These are phyloP conservation scores for Caenorhabditis sp. DNA, from an alignment of 2,888 invertebrate genomes.

Conservation along the genomic window DNA sequence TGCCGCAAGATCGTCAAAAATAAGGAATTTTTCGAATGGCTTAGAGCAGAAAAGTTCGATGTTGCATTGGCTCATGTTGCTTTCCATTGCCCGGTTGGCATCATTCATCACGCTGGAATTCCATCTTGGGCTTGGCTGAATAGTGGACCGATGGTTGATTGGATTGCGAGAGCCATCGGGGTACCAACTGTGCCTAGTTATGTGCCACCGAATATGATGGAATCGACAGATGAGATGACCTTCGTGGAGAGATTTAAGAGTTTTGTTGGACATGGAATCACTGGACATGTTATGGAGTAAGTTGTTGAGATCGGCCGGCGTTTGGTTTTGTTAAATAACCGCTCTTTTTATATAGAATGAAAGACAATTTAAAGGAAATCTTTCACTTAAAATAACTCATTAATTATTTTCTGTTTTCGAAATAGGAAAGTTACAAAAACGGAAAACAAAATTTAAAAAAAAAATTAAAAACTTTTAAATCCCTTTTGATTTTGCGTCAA, in stretches of 20 bases:
- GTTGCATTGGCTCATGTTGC: conserved; percentile 61
- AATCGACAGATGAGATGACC: conserved; percentile 53
- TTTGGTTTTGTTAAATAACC: too few relatives aligned
- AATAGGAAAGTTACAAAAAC: too few relatives aligned
- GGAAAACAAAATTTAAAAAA: too few relatives aligned
- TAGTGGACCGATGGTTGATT: conserved; percentile 57
- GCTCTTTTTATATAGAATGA: too few relatives aligned
- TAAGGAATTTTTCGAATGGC: conserved; percentile 44
- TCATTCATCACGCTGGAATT: conserved; percentile 58
- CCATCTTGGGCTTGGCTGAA: conserved; percentile 65
- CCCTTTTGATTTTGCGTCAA: too few relatives aligned
- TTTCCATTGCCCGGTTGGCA: conserved; percentile 59
- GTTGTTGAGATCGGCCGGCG: too few relatives aligned
- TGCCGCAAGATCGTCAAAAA: conserved; percentile 27
- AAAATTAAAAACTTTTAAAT: too few relatives aligned
- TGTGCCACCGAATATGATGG: conserved; percentile 55
- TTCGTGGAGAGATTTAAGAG: conserved; percentile 55
- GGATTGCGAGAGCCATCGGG: conserved; percentile 52
- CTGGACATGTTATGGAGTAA: background rate
- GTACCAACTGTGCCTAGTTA: conserved; percentile 59
- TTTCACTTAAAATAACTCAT: too few relatives aligned
- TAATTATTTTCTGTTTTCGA: too few relatives aligned
- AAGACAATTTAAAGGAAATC: too few relatives aligned
- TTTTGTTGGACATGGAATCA: conserved; percentile 48
- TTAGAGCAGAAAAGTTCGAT: conserved; percentile 58